phyloP scores from a whole-genome alignment of 2,797 vertebrate species.

The Sebastes minor region DNA sequence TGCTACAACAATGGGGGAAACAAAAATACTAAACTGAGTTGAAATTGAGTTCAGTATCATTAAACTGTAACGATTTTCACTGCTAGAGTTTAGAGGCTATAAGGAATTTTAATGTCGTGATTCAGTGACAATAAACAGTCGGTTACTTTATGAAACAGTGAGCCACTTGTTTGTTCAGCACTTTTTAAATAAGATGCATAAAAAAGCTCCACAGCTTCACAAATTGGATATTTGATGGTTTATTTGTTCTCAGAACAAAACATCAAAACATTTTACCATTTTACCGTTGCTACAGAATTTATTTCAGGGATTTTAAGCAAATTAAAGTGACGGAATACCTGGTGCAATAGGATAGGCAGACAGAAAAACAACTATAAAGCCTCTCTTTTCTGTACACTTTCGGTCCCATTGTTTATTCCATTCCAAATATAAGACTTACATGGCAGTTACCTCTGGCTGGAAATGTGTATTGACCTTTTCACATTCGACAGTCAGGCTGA shows the following conservation, averaged over 20 bases:
- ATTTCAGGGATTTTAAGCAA: neutral
- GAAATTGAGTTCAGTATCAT: neutral
- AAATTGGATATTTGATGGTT: neutral
- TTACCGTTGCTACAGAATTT: neutral
- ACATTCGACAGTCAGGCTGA: constrained; percentile 1
- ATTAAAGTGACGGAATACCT: neutral
- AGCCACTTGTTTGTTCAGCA: neutral
- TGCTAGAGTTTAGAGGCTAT: neutral
- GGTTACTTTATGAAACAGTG: neutral
- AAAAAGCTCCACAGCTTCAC: neutral
- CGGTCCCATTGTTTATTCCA: neutral
- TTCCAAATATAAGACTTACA: neutral
- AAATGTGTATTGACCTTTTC: constrained; percentile 55
- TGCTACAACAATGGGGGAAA: neutral
- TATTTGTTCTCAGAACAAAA: neutral
- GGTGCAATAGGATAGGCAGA: neutral
- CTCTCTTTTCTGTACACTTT: neutral
- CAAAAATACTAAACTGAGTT: neutral
- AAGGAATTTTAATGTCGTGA: neutral
- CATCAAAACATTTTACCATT: neutral
- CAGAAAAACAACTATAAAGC: neutral
- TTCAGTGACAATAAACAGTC: neutral
- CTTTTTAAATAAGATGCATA: neutral
- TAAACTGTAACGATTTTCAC: neutral
- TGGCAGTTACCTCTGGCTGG: constrained; percentile 8